Evolutionary conservation across 2,797 vertebrate genomes (phyloP), one percentile per base, ranked within the genome.

Genomic region (Lepidocolaptes lacrymiger): DNA sequence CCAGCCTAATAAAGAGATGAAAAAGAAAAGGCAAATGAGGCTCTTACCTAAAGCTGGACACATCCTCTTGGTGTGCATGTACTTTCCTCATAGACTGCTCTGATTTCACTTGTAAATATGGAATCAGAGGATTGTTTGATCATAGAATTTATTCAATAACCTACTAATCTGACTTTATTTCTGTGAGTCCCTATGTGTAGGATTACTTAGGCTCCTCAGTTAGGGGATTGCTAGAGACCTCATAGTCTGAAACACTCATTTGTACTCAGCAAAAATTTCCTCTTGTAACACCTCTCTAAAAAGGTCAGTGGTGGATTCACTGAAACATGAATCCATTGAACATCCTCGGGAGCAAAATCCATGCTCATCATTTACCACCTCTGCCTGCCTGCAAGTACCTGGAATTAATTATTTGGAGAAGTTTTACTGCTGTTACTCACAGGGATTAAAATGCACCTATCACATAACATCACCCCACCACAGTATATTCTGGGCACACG

Each of bases 391-490:
- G 10, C 5, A 4, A 78, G 24, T 49, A 69, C 0, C 0, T 62
- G 46, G 26, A 78, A 76, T 80, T 64, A 54, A 54, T 56, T 79
- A 46, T 51, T 24, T 56, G 34, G 41, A 32, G 51, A 59, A 67
- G n/a, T 81, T 94, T 77, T 76, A 71, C 41, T 86, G 48, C 41
- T 61, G 30, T 52, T 88, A 32, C 63, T 85, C 58, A 72, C n/a
- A 80, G n/a, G 79, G 32, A 64, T 82, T 82, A 63, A 93, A 96
- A 87, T 76, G 90, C 34, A 79, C n/a, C 51, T 79, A 54, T 61
- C 4, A 1, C 54, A 4, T 61, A 88, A 32, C 62, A 52, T 71
- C 76, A 67, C 24, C 37, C 28, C 76, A 56, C 27, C 3, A 1
- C 37, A 10, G 64, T 39, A 86, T 86, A 37, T 93, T 94, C 89